These are phyloP conservation scores for Drosophila mercatorum DNA, from an alignment of 2,888 invertebrate genomes.

Conservation along the genomic window DNA sequence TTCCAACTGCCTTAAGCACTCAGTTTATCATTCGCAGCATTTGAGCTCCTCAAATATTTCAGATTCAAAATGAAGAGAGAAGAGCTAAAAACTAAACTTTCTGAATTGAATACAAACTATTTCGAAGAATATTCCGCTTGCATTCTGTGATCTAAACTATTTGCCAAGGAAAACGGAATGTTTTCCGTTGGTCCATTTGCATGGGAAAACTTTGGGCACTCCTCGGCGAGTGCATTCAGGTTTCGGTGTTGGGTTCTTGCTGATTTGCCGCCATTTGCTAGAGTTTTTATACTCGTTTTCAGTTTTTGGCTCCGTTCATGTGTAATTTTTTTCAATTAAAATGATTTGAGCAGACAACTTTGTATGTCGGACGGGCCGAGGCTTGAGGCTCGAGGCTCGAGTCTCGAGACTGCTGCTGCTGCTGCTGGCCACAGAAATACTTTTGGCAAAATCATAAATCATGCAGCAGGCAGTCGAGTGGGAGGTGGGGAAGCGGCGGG, in stretches of 20 bases:
- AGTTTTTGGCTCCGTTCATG: conserved; percentile 75
- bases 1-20: background rate
- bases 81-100: background rate
- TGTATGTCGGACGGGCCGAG: conserved; percentile 55
- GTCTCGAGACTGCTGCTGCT: conserved; percentile 31
- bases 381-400: conserved; percentile 44
- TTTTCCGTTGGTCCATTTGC: background rate
- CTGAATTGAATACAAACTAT: conserved; percentile 1
- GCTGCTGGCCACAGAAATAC: conserved; percentile 70
- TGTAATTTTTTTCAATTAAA: conserved; percentile 83
- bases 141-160: background rate
- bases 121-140: background rate
- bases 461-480: conserved; percentile 60
- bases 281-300: conserved; percentile 25
- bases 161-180: no score
- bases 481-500: conserved; percentile 3
- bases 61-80: background rate
- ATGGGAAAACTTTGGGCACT: background rate
- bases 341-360: conserved; percentile 79
- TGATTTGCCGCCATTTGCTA: conserved; percentile 13
- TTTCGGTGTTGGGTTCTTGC: conserved; percentile 2
- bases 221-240: conserved; percentile 15
- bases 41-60: background rate
- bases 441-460: conserved; percentile 77
- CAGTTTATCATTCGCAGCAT: background rate